phyloP scores from a whole-genome alignment of 2,888 invertebrate genomes.

The Dolomedes plantarius region DNA sequence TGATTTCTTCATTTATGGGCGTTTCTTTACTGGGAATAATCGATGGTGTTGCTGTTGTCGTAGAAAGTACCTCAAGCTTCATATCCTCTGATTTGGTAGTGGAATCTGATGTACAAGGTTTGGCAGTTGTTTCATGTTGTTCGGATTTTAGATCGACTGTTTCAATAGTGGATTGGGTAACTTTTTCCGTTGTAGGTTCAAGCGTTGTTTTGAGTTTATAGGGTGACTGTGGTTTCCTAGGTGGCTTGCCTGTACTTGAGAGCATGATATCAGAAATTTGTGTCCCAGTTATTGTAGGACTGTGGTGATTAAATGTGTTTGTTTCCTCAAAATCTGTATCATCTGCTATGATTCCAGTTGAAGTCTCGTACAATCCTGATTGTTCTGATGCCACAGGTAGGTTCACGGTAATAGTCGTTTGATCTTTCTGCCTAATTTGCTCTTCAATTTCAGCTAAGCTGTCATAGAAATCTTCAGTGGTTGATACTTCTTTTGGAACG shows the following conservation, averaged over 20 bases:
- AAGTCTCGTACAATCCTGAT: constrained; percentile 20
- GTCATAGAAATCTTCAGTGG: constrained; percentile 37
- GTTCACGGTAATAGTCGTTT: constrained; percentile 43
- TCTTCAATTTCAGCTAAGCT: constrained; percentile 50
- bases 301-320: not conserved
- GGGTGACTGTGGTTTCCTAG: not conserved
- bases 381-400: constrained; percentile 25
- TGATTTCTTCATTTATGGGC: not conserved
- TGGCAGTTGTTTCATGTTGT: not conserved
- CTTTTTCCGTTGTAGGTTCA: not conserved
- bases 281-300: not conserved
- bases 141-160: not conserved
- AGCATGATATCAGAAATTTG: not conserved
- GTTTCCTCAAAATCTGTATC: not conserved
- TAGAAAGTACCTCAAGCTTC: not conserved
- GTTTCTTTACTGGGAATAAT: not conserved
- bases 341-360: not conserved
- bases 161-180: not conserved
- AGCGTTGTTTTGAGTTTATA: not conserved
- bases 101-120: constrained; percentile 31
- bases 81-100: not conserved
- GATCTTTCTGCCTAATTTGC: constrained; percentile 11
- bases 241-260: not conserved
- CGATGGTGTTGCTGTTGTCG: not conserved
- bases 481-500: not conserved